These are phyloP conservation scores for Myanophis thanlyinensis DNA, from an alignment of 2,113 vertebrate species.

Conservation along the genomic window DNA sequence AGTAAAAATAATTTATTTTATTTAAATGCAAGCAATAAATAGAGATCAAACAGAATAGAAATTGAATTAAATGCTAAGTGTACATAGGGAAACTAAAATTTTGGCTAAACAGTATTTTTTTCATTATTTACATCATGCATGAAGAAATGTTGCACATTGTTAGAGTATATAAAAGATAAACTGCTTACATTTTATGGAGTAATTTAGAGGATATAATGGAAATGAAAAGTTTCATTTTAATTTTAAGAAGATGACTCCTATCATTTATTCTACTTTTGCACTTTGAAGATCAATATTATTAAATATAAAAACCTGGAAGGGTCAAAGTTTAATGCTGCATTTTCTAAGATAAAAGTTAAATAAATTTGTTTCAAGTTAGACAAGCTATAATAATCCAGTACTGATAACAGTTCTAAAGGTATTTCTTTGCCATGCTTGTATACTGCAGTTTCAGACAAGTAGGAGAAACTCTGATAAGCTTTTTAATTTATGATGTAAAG, in stretches of 20 bases:
- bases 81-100: slow-evolving; percentile 60
- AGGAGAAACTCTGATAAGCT: slow-evolving; percentile 45
- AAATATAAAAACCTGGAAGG: slow-evolving; percentile 49
- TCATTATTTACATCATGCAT: slow-evolving; percentile 53
- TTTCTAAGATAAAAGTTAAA: slow-evolving; percentile 67
- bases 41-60: slow-evolving; percentile 59
- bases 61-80: slow-evolving; percentile 62
- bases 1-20: slow-evolving; percentile 73
- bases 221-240: slow-evolving; percentile 59
- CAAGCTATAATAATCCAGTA: slow-evolving; percentile 51
- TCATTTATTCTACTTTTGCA: slow-evolving; percentile 71
- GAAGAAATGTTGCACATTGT: slow-evolving; percentile 57
- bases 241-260: slow-evolving; percentile 60
- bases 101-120: slow-evolving; percentile 62
- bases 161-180: slow-evolving; percentile 60
- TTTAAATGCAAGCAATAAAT: slow-evolving; percentile 82
- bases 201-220: slow-evolving; percentile 46
- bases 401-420: slow-evolving; percentile 53
- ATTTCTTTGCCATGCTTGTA: slow-evolving; percentile 28
- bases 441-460: slow-evolving; percentile 47
- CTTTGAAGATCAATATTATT: slow-evolving; percentile 65
- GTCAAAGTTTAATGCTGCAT: slow-evolving; percentile 71
- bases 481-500: slow-evolving; percentile 61
- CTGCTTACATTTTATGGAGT: slow-evolving; percentile 40
- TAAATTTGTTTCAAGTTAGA: slow-evolving; percentile 52